Base-by-base conservation (phyloP, 2,113 vertebrate species). In the Haemorhous mexicanus region DNA sequence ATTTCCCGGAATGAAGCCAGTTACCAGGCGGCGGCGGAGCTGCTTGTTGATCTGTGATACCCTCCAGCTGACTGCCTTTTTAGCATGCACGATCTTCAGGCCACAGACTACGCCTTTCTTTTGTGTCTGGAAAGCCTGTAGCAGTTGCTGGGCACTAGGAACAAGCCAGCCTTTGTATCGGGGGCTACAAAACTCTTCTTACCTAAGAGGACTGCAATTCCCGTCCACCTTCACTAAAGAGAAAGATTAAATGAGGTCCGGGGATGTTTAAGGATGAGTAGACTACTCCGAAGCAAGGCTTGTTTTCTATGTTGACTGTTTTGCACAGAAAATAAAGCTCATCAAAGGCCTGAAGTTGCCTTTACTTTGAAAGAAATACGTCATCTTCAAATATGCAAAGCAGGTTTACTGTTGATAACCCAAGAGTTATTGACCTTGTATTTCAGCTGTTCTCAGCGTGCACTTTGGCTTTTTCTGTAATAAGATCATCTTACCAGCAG, bases 21-120 rank as follows among this genome's bases (percentile, higher is more conserved):
- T 24, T 70, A 76, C 70, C 52, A 92, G 91, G 89, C 14, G 7
- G 83, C 43, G 2, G 83, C 46, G 1, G 84, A 41, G 94, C 86
- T 53, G 74, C 66, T 13, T 73, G 94, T 67, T 77, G 84, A 64
- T 90, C 87, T 27, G 75, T 20, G 46, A 46, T 95, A 64, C 88
- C 81, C 91, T 93, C 92, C 89, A 87, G 77, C 81, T 94, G 89
- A 94, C 96, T 94, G 93, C 91, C 92, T 92, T 92, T 93, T 96
- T 96, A 95, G 94, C 93, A 95, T 97, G 90, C 88, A 96, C 66
- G 90, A 92, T 94, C 96, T 95, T 92, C 93, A 96, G 93, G 94
- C 93, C 94, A 96, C 93, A 94, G 93, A 94, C 91, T 95, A 97
- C 93, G 95, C 95, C 95, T 97, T 97, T 91, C 94, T 95, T 96